These are phyloP conservation scores for Trinorchestia longiramus DNA, from an alignment of 1,140 invertebrate species.

Conservation along the genomic window DNA sequence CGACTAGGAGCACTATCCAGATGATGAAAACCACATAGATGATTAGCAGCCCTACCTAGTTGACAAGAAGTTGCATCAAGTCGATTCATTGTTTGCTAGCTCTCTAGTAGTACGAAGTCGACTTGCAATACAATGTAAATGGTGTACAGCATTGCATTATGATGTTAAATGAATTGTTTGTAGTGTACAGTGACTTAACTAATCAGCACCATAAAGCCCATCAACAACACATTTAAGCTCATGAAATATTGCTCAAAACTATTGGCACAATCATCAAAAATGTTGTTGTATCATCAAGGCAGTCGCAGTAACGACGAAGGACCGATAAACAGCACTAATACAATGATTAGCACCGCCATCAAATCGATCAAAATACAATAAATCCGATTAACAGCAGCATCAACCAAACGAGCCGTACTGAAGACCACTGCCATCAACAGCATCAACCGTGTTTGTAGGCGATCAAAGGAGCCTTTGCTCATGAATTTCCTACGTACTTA, in stretches of 20 bases:
- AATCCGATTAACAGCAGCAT: background rate
- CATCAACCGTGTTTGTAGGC: background rate
- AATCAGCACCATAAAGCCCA: background rate
- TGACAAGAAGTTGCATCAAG: no score
- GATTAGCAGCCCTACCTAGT: no score
- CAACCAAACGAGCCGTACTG: background rate
- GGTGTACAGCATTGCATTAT: background rate
- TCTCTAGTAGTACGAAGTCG: no score
- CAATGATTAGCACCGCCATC: background rate
- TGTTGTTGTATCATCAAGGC: background rate
- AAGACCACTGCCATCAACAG: background rate
- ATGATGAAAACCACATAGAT: no score
- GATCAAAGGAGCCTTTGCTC: background rate
- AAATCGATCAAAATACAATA: background rate
- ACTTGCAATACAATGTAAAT: background rate
- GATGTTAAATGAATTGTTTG: background rate
- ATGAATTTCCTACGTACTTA: background rate
- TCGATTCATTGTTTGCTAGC: no score
- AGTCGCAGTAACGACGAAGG: background rate
- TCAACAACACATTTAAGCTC: background rate
- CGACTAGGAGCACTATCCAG: background rate
- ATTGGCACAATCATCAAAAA: background rate
- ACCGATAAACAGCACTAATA: background rate
- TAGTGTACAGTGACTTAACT: no score
- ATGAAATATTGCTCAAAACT: background rate